Evolutionary conservation across 1,140 invertebrate genomes (phyloP), one percentile per base, ranked within the genome.

Genomic region (Phenacoccus solenopsis): DNA sequence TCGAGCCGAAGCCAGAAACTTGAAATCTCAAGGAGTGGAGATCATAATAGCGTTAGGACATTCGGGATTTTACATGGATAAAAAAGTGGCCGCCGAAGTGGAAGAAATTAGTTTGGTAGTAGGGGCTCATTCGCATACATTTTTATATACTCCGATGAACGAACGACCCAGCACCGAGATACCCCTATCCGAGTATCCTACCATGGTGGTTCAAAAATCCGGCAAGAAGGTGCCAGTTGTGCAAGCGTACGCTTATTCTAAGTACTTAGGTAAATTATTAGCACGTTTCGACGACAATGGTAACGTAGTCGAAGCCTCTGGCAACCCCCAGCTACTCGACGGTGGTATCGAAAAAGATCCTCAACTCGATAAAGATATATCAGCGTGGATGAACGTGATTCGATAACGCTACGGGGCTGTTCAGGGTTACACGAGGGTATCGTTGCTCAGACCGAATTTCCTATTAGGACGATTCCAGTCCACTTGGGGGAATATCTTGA

Each of bases 21-120:
- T 86, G 0, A 70, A 85, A 68, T 89, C 88, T n/a, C 20, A 70
- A 9, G 67, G 81, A 0, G 80, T 94, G 0, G 85, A 91, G 21
- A 93, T 95, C 69, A 85, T 96, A 7, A 92, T 97, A 22, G 93
- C 89, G 1, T 76, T 96, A 10, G 93, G 93, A 0, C 94, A 98
- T 81, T 91, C 93, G 0, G 94, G 94, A 0, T 92, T 83, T 74
- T 79, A 79, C 0, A 85, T 83, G 72, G 94, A 97, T 76, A 82
- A 87, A 76, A 81, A 85, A 76, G 90, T 96, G 68, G 93, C 91
- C 0, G 78, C 76, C 70, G 80, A 90, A 74, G 89, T 95, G 3
- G 86, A 87, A 20, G 86, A 87, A 7, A 84, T 96, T 5, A 93
- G 96, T 79, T 76, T 94, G 2, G 90, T 97, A 0, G 87, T 97